Evolutionary conservation across 2,797 vertebrate genomes (phyloP), one percentile per base, ranked within the genome.

Genomic region (Poecile montanus): DNA sequence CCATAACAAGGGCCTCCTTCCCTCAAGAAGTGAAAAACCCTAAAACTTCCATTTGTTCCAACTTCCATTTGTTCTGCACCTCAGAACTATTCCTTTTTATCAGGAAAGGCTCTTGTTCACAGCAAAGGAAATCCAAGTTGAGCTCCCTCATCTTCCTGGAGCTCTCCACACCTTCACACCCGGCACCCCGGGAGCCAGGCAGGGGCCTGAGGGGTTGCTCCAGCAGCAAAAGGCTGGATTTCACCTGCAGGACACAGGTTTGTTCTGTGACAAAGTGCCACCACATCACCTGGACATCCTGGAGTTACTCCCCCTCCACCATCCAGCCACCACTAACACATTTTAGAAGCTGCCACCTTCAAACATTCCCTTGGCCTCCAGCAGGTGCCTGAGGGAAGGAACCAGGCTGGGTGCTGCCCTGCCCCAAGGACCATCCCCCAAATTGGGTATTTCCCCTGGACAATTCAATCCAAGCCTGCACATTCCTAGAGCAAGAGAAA

Each of bases 221-320:
- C 51, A 13, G 8, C 54, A 62, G 75, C 48, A 13, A 2, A 21
- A 30, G 54, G 47, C 74, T 45, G 51, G 7, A 7, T 13, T 3
- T 62, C 3, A 29, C 23, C 79, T 36, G 4, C 29, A 6, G 0
- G 13, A 10, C 53, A 67, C 26, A 5, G 34, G 25, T 32, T 4
- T 23, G 20, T 3, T 40, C 6, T 0, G 1, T 0, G 3, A 48
- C 7, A 5, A 63, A 5, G 23, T 13, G 5, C 45, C 7, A 13
- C 3, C 4, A 3, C 13, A 27, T 71, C 67, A 16, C 26, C 60
- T 36, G 74, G 9, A n/a, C 26, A 10, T 14, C 12, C 66, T 51
- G 36, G 3, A 27, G 7, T 15, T 9, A 14, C 16, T 21, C 15
- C 17, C 29, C 45, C 16, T 7, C 27, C 76, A 8, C 53, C 32